Percentiles rank a stretch among this genome's conserved stretches.
Conservation (phyloP, 2,797 vertebrate genomes). For the Enteromius viviparus region DNA sequence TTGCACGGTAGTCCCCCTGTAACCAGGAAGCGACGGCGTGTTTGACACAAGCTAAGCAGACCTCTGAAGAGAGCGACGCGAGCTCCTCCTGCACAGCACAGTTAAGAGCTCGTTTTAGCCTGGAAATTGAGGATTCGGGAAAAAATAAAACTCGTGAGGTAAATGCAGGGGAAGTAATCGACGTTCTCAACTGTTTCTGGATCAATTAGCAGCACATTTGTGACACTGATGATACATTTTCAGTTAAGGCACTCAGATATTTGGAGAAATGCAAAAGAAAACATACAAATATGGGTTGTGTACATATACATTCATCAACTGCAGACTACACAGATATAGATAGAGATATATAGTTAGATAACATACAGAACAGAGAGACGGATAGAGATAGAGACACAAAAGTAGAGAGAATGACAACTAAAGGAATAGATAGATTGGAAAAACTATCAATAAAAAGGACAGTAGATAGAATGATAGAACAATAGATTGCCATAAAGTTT, state of each 20-base stretch:
- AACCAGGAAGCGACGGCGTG: slow-evolving; percentile 14
- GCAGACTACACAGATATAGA: background rate
- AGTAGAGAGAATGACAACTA: background rate
- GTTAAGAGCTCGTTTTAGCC: too few species aligned
- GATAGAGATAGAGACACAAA: background rate
- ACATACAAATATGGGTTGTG: background rate
- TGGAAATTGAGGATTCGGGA: background rate
- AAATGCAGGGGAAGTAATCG: background rate
- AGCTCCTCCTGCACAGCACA: background rate
- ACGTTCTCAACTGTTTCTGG: background rate
- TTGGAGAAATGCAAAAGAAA: too few species aligned
- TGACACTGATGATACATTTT: background rate
- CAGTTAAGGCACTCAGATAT: background rate
- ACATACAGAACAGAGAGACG: background rate
- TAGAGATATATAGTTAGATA: background rate
- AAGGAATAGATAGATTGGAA: background rate
- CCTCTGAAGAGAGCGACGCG: background rate
- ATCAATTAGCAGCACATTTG: background rate
- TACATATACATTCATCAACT: background rate
- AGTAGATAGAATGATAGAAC: background rate
- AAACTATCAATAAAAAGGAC: too few species aligned
- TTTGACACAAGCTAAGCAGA: background rate
- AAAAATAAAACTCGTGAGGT: background rate
- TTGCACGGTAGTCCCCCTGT: background rate
- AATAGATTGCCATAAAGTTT: too few species aligned